Conservation (phyloP, 2,888 invertebrate species). For the Autographa gamma region DNA sequence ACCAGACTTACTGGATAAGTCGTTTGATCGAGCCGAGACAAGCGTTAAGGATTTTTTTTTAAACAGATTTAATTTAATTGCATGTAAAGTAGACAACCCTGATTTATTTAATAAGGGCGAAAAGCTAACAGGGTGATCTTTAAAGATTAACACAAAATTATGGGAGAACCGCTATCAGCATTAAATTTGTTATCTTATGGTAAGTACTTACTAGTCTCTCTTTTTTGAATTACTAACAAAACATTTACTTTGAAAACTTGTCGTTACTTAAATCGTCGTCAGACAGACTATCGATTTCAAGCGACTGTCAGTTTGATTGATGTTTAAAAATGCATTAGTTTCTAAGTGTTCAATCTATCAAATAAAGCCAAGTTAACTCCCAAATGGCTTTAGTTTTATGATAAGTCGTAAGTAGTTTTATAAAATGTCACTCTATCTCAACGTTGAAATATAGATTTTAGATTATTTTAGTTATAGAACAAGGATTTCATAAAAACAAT, state of each 20-base stretch:
- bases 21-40: conserved; percentile 5
- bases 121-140: not conserved
- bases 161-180: not conserved
- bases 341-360: conserved; percentile 20
- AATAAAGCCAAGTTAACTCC: conserved; percentile 43
- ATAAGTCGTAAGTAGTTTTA: not conserved
- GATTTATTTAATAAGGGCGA: not conserved
- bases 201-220: too few relatives aligned
- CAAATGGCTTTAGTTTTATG: conserved; percentile 9
- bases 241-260: not conserved
- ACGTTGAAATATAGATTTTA: too few relatives aligned
- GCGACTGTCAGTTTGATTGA: conserved; percentile 39
- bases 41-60: not conserved
- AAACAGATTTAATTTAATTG: conserved; percentile 3
- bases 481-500: too few relatives aligned
- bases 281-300: conserved; percentile 5
- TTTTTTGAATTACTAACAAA: too few relatives aligned
- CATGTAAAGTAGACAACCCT: not conserved
- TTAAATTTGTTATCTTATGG: not conserved
- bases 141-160: not conserved
- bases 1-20: conserved; percentile 9
- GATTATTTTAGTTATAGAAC: too few relatives aligned
- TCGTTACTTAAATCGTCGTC: conserved; percentile 5
- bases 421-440: not conserved
- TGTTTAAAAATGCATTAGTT: conserved; percentile 45